A percentile compares a stretch with the other conserved stretches of the same genome.
phyloP scores from a whole-genome alignment of 2,113 vertebrate genomes.

The Apistogramma diplotaenia region DNA sequence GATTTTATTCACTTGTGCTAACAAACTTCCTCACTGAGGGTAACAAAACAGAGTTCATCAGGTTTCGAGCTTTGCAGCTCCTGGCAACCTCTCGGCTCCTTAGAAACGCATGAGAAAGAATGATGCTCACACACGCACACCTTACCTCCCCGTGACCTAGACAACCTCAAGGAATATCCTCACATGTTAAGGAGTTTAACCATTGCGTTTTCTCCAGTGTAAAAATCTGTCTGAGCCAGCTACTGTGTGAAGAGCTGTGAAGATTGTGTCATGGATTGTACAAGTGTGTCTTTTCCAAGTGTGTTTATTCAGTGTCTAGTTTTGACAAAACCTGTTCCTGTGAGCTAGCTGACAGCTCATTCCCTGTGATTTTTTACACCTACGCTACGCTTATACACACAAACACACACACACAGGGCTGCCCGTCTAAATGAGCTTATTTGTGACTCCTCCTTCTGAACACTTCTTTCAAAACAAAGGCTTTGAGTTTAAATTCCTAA shows the following conservation, averaged over 20 bases:
- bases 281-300: constrained; percentile 11
- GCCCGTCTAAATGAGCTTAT: constrained; percentile 33
- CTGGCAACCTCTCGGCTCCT: neutral
- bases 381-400: neutral
- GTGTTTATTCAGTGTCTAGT: constrained; percentile 38
- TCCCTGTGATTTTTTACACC: constrained; percentile 38
- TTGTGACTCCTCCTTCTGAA: constrained; percentile 40
- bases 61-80: constrained; percentile 8
- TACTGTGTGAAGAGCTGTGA: neutral
- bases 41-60: constrained; percentile 52
- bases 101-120: neutral
- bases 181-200: neutral
- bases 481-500: constrained; percentile 43
- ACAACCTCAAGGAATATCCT: neutral
- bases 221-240: neutral
- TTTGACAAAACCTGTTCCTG: constrained; percentile 69
- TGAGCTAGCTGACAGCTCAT: constrained; percentile 43
- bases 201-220: neutral
- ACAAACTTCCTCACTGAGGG: neutral
- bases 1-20: neutral
- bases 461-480: constrained; percentile 25
- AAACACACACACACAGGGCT: neutral
- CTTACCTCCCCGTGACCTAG: neutral
- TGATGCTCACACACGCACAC: neutral
- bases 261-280: constrained; percentile 28